Evolutionary conservation across 2,888 invertebrate genomes (phyloP), one percentile per base, ranked within the genome.

Genomic region (Agonum fuliginosum): DNA sequence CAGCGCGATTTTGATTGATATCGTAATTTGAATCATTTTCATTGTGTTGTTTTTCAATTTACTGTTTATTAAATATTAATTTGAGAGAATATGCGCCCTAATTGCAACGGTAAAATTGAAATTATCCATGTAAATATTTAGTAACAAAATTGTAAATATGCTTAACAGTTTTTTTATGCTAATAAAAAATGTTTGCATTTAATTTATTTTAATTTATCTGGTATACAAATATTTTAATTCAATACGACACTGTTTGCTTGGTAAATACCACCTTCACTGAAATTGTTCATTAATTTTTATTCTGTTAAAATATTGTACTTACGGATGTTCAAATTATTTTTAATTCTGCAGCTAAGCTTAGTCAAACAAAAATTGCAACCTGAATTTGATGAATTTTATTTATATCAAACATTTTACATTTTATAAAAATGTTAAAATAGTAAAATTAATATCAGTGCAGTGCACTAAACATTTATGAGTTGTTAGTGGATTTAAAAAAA

Each of bases 21-120:
- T 34, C 20, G 24, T 51, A 30, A 75, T 75, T 67, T 48, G 46
- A 30, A n/a, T 46, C 30, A 75, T 67, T 75, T 75, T 43, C 46
- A 20, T 19, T 67, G 17, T 41, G 67, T 67, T 67, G 41, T 67
- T 67, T 67, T 75, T 62, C 67, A 75, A 75, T 75, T 75, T 48
- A 22, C 74, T 41, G 58, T 46, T 43, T 65, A 65, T 62, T 51
- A 72, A 72, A 54, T 54, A 54, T 37, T 72, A 51, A 72, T 72
- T 34, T 67, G 22, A 19, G 4, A 10, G 27, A 14, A 34, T 27
- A 34, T 27, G 12, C 30, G 17, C 58, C 17, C 58, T 62, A 30
- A 62, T 62, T 62, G 30, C 58, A 34, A 19, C 30, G 12, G 12
- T 54, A 54, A 24, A 54, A 54, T 54, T 54, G 22, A 54, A 24